These are phyloP conservation scores for Agonum fuliginosum DNA, from an alignment of 2,888 invertebrate genomes.

Conservation along the genomic window DNA sequence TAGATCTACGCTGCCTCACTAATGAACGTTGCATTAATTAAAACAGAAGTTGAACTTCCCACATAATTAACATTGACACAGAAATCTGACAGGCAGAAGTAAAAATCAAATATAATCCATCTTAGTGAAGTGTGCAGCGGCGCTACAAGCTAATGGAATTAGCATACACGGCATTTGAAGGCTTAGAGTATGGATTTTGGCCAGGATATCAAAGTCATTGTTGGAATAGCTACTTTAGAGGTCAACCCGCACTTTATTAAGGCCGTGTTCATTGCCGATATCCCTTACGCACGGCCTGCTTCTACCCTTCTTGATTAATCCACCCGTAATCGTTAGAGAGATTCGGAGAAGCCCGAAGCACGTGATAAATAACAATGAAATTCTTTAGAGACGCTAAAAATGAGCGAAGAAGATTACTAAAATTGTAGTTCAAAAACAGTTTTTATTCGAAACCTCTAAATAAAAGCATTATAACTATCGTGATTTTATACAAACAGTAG, in stretches of 20 bases:
- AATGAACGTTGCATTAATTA: constrained; percentile 30
- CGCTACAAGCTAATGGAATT: constrained; percentile 21
- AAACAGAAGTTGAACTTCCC: constrained; percentile 26
- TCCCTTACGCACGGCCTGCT: no score
- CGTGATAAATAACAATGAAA: no score
- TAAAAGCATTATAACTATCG: no score
- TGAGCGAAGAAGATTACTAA: neutral
- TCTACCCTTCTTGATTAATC: neutral
- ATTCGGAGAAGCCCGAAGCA: neutral
- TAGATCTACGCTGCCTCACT: neutral
- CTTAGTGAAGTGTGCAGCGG: neutral
- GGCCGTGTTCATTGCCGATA: neutral
- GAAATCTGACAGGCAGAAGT: neutral
- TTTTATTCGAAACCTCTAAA: no score
- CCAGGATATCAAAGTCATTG: constrained; percentile 54
- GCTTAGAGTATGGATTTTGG: constrained; percentile 6
- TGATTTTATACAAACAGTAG: no score
- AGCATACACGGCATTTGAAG: constrained; percentile 20
- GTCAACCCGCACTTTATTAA: constrained; percentile 50
- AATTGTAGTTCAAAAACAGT: neutral
- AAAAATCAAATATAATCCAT: neutral
- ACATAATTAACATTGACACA: constrained; percentile 36
- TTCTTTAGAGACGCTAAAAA: no score
- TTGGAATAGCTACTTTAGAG: constrained; percentile 30
- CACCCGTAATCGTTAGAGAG: neutral